These are phyloP conservation scores for Cheilosia grossa DNA, from an alignment of 2,888 invertebrate genomes.

Conservation along the genomic window DNA sequence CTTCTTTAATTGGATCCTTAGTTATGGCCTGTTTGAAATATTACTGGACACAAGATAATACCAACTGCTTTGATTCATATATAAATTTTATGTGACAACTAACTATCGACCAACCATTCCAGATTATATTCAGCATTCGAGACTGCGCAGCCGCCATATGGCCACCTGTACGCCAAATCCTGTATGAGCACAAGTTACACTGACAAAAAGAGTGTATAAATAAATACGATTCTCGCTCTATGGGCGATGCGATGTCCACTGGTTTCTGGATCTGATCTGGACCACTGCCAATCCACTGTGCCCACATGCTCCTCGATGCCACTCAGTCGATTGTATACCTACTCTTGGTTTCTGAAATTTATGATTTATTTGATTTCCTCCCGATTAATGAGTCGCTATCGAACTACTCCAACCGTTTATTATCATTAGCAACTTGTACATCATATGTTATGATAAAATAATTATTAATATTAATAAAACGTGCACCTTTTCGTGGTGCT, in stretches of 20 bases:
- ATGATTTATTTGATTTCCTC: conserved; percentile 62
- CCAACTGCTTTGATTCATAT: conserved; percentile 43
- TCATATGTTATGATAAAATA: conserved; percentile 55
- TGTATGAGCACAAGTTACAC: conserved; percentile 36
- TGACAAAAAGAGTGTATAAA: conserved; percentile 53
- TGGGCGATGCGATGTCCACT: conserved; percentile 11
- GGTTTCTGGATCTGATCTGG: neutral
- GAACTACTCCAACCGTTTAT: conserved; percentile 56
- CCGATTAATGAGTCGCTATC: conserved; percentile 56
- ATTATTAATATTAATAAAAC: conserved; percentile 67
- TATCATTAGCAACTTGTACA: conserved; percentile 52
- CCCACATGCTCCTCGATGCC: neutral
- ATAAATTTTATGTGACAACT: conserved; percentile 62
- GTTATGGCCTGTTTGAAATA: conserved; percentile 56
- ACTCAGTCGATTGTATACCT: conserved; percentile 23
- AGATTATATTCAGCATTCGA: conserved; percentile 46
- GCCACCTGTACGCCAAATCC: conserved; percentile 20
- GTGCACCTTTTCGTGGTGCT: conserved; percentile 44
- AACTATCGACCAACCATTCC: conserved; percentile 50
- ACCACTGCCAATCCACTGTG: neutral
- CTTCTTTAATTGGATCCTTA: conserved; percentile 59
- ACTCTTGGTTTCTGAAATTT: conserved; percentile 41
- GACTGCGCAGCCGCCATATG: conserved; percentile 24
- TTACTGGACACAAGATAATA: conserved; percentile 45
- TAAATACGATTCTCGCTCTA: conserved; percentile 31